Percentiles rank a stretch among this genome's conserved stretches.
Evolutionary conservation across 2,113 vertebrate genomes (phyloP).

Genomic region (Reinhardtius hippoglossoides): DNA sequence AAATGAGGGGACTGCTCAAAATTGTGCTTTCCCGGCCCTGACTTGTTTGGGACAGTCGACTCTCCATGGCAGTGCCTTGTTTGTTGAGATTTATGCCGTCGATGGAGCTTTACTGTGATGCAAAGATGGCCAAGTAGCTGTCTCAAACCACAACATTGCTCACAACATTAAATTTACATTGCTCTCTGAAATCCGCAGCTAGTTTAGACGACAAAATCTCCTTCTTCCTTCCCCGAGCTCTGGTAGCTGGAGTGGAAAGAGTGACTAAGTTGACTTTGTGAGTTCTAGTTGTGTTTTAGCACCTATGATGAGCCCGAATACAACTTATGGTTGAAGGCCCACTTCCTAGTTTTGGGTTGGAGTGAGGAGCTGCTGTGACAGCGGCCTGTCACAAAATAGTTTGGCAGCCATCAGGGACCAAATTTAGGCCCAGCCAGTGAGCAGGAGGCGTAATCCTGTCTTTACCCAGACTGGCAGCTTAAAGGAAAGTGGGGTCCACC

Average conservation of each 20-base stretch:
- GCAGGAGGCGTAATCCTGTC: slow-evolving; percentile 79
- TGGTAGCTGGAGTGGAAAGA: no score
- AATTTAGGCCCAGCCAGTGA: slow-evolving; percentile 68
- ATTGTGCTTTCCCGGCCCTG: background rate
- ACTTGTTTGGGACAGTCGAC: background rate
- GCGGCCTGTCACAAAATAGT: slow-evolving; percentile 51
- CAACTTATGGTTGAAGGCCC: slow-evolving; percentile 30
- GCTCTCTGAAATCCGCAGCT: no score
- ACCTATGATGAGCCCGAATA: slow-evolving; percentile 8
- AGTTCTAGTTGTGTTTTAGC: background rate
- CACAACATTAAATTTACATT: no score
- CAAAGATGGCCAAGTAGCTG: slow-evolving; percentile 28
- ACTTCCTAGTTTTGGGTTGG: slow-evolving; percentile 23
- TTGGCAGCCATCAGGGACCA: slow-evolving; percentile 64
- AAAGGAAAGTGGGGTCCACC: slow-evolving; percentile 73
- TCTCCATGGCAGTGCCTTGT: background rate
- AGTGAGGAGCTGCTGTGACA: slow-evolving; percentile 38
- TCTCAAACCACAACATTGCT: background rate
- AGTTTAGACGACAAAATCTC: no score
- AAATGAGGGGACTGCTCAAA: background rate
- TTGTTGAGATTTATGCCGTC: no score
- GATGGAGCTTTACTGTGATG: slow-evolving; percentile 47
- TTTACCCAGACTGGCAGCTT: slow-evolving; percentile 78
- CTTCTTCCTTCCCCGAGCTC: no score
- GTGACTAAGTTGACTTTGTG: background rate